phyloP scores from a whole-genome alignment of 1,140 invertebrate species.

The Melanaphis sacchari region DNA sequence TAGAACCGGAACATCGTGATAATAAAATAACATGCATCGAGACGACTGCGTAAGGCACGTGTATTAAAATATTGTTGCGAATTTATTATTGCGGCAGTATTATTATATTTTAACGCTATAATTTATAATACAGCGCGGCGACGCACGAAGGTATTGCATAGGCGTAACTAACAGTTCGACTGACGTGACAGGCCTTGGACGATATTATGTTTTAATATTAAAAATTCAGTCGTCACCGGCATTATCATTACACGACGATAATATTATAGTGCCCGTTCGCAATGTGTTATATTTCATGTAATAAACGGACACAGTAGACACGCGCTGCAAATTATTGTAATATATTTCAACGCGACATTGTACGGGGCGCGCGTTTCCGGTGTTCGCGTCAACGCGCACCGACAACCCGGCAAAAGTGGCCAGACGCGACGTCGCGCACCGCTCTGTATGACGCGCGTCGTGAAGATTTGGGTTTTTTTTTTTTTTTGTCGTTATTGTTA shows the following conservation, averaged over 20 bases:
- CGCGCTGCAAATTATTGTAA: background rate
- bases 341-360: background rate
- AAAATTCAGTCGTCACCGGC: background rate
- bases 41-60: background rate
- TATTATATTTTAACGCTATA: background rate
- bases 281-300: background rate
- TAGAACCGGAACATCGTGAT: background rate
- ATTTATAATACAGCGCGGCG: too few relatives aligned
- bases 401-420: background rate
- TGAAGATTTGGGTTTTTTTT: background rate
- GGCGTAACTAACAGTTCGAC: background rate
- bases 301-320: background rate
- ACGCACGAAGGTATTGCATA: background rate
- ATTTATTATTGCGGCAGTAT: background rate
- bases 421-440: background rate
- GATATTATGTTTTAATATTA: slow-evolving; percentile 4
- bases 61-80: background rate
- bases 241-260: background rate
- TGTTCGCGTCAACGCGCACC: too few relatives aligned
- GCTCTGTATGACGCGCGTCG: background rate
- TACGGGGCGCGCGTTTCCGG: background rate
- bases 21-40: background rate
- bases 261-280: background rate
- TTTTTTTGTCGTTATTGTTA: background rate
- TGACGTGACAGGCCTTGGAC: background rate